A percentile compares a stretch with the other conserved stretches of the same genome.
Evolutionary conservation across 2,797 vertebrate genomes (phyloP).

Genomic region (Triplophysa bombifrons): DNA sequence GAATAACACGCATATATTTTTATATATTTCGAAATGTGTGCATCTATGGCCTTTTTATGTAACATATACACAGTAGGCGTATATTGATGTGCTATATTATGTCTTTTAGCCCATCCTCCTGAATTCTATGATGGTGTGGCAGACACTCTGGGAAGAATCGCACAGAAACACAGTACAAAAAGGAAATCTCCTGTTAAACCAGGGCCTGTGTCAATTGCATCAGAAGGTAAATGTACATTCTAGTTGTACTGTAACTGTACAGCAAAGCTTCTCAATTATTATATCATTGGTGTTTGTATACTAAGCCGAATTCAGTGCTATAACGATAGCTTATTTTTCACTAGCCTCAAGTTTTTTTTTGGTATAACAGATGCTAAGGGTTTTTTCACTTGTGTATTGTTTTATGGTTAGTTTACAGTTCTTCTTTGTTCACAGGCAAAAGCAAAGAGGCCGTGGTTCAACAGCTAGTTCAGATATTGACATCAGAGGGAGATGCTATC

Average conservation of each 20-base stretch:
- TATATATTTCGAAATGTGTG: no score
- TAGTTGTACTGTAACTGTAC: background rate
- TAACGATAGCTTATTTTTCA: no score
- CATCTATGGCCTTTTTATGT: no score
- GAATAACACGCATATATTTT: no score
- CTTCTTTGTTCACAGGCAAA: slow-evolving; percentile 42
- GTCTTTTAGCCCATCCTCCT: slow-evolving; percentile 63
- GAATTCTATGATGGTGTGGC: slow-evolving; percentile 75
- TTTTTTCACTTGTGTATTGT: background rate
- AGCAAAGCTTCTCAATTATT: no score
- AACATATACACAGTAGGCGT: no score
- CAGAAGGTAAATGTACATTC: slow-evolving; percentile 45
- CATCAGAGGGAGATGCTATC: slow-evolving; percentile 80
- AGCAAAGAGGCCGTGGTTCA: slow-evolving; percentile 78
- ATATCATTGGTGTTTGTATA: background rate
- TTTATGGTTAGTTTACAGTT: background rate
- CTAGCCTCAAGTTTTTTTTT: no score
- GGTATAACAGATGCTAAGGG: no score
- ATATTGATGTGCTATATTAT: background rate
- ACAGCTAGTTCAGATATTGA: slow-evolving; percentile 78
- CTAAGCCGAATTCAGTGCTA: background rate
- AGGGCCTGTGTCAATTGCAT: slow-evolving; percentile 28
- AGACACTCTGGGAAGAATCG: slow-evolving; percentile 71
- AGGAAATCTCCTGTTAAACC: slow-evolving; percentile 46
- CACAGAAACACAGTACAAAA: slow-evolving; percentile 62